A percentile compares a stretch with the other conserved stretches of the same genome.
These are phyloP conservation scores for Leucophora obtusa DNA, from an alignment of 2,888 invertebrate genomes.

Conservation along the genomic window DNA sequence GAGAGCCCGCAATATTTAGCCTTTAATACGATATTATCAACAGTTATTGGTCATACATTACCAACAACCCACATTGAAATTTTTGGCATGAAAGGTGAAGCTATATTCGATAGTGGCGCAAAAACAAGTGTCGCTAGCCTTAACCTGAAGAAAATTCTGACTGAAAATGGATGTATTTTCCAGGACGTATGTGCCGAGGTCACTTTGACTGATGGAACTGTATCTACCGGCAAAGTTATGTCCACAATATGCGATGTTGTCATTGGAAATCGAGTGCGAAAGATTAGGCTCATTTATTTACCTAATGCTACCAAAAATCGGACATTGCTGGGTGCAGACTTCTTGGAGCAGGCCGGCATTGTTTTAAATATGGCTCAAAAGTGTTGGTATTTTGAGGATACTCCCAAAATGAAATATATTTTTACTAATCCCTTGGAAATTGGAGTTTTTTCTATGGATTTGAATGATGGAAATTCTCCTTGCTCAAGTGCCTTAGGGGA, in stretches of 20 bases:
- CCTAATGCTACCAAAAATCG: conserved; percentile 11
- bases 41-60: conserved; percentile 41
- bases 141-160: too few relatives aligned
- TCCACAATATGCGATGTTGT: conserved; percentile 11
- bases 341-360: conserved; percentile 36
- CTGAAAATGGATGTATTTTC: too few relatives aligned
- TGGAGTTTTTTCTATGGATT: too few relatives aligned
- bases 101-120: conserved; percentile 26
- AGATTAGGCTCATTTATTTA: too few relatives aligned
- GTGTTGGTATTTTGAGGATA: conserved; percentile 32
- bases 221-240: not conserved
- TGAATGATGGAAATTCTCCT: not conserved
- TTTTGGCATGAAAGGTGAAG: too few relatives aligned
- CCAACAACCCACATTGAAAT: conserved; percentile 16
- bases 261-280: too few relatives aligned
- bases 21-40: conserved; percentile 24
- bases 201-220: conserved; percentile 29
- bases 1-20: not conserved
- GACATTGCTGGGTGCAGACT: conserved; percentile 28
- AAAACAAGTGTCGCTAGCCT: conserved; percentile 32
- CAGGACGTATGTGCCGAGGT: conserved; percentile 12
- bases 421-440: too few relatives aligned
- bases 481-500: not conserved
- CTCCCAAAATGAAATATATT: too few relatives aligned
- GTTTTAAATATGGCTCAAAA: conserved; percentile 37